Conservation (phyloP, 2,888 invertebrate genomes). For the Hirtodrosophila duncani region DNA sequence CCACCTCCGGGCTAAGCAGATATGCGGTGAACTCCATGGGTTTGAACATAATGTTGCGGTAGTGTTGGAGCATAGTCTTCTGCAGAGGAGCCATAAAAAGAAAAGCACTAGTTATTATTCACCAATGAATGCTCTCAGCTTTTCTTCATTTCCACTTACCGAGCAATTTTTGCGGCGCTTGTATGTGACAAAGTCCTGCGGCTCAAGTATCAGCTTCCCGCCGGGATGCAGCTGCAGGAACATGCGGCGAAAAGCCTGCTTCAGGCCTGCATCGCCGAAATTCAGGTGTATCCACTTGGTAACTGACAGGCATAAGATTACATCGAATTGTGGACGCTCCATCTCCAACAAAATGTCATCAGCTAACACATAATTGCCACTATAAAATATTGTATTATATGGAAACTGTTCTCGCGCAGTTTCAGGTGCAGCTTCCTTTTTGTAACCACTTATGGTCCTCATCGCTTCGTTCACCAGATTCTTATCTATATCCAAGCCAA, state of each 20-base stretch:
- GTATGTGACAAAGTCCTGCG: constrained; percentile 90
- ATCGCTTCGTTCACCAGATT: constrained; percentile 81
- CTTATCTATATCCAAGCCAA: constrained; percentile 91
- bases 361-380: constrained; percentile 90
- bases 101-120: background rate
- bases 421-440: constrained; percentile 57
- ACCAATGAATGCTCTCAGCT: accelerated
- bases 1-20: constrained; percentile 83
- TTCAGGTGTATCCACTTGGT: constrained; percentile 96
- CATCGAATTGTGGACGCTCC: constrained; percentile 88
- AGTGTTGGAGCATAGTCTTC: constrained; percentile 74
- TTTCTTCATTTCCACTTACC: constrained; percentile 61
- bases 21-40: constrained; percentile 86
- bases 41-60: constrained; percentile 81
- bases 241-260: constrained; percentile 88
- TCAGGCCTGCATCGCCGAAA: constrained; percentile 90
- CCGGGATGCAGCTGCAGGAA: constrained; percentile 87
- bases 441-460: constrained; percentile 39
- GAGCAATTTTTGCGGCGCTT: constrained; percentile 84
- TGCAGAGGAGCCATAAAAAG: too few species aligned
- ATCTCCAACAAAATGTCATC: constrained; percentile 85
- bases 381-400: constrained; percentile 85
- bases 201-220: constrained; percentile 88
- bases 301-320: constrained; percentile 89
- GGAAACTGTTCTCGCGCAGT: constrained; percentile 86